Conservation (phyloP, 2,113 vertebrate species). For the Holacanthus passer region DNA sequence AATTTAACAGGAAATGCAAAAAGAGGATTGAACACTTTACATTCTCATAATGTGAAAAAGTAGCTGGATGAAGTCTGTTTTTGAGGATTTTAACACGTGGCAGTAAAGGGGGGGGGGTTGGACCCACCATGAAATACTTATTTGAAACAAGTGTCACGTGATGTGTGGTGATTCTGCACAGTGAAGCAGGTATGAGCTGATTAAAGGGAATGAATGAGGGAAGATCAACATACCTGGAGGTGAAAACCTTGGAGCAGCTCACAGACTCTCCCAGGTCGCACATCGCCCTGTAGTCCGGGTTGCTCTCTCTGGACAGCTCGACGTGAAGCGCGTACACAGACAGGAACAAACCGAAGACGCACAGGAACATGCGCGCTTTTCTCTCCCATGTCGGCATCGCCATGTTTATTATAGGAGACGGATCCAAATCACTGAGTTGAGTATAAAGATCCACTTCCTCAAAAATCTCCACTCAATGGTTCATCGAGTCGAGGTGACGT, state of each 20-base stretch:
- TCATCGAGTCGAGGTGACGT: conserved; percentile 1
- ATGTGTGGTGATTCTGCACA: background rate
- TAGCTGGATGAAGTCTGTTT: background rate
- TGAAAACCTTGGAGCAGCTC: conserved; percentile 91
- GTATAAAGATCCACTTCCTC: accelerated
- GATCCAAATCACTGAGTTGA: too few relatives aligned
- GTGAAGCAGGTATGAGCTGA: too few relatives aligned
- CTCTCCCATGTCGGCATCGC: conserved; percentile 81
- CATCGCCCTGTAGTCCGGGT: conserved; percentile 86
- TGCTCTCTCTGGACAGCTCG: conserved; percentile 83
- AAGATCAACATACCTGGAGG: conserved; percentile 82
- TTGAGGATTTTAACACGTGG: conserved; percentile 62
- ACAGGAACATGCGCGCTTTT: conserved; percentile 72
- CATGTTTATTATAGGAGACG: background rate
- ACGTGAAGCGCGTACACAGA: conserved; percentile 89
- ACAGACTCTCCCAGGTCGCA: conserved; percentile 87
- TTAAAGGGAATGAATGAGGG: background rate
- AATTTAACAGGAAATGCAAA: background rate
- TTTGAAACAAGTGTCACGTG: background rate
- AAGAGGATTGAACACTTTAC: background rate
- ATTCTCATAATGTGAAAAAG: background rate
- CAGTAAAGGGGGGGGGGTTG: conserved; percentile 25
- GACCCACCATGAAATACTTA: background rate
- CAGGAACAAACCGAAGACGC: conserved; percentile 80
- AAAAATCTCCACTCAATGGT: background rate